Conservation (phyloP, 2,113 vertebrate genomes). For the Collichthys lucidus region DNA sequence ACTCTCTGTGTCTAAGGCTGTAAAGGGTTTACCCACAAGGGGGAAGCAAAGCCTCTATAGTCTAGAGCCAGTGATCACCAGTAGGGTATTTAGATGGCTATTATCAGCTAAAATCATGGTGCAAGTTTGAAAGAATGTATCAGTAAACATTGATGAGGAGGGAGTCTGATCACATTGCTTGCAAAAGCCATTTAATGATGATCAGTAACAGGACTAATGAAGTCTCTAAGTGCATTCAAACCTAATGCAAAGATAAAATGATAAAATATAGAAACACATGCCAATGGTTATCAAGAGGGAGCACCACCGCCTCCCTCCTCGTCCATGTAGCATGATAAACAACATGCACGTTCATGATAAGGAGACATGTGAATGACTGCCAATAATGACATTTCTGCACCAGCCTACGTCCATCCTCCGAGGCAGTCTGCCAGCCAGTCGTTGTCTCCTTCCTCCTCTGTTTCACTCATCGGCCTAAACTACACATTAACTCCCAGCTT, state of each 20-base stretch:
- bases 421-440: slow-evolving; percentile 3
- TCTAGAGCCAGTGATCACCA: neutral
- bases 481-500: slow-evolving; percentile 22
- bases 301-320: neutral
- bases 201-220: neutral
- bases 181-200: neutral
- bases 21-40: slow-evolving; percentile 50
- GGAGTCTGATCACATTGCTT: neutral
- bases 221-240: neutral
- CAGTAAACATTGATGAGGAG: neutral
- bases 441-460: neutral
- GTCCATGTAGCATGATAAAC: slow-evolving; percentile 40
- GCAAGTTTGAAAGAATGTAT: neutral
- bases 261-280: neutral
- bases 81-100: neutral
- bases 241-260: neutral
- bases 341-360: slow-evolving; percentile 51
- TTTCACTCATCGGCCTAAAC: neutral
- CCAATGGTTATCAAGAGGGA: slow-evolving; percentile 27
- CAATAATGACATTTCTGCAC: slow-evolving; percentile 18
- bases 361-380: slow-evolving; percentile 8
- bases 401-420: neutral
- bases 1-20: neutral
- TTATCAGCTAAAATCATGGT: neutral
- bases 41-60: slow-evolving; percentile 39